Base-by-base conservation (phyloP, 2,888 invertebrate species). In the Trissonchulus latispiculum region DNA sequence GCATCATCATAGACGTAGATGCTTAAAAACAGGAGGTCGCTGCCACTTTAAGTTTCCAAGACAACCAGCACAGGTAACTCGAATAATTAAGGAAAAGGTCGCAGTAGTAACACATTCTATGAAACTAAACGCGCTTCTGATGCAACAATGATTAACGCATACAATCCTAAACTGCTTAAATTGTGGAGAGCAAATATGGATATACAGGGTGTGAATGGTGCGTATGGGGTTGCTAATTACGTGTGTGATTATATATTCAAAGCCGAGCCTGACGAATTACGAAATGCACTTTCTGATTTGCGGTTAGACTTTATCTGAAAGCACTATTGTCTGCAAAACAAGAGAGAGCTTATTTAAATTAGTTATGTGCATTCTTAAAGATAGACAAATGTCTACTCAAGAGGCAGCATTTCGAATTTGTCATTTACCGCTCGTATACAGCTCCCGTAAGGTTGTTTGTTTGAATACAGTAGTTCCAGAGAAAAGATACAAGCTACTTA, bases 391-490 rank as follows among this genome's bases (percentile, higher is more conserved):
- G 8, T 64, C 64, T 64, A 29, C 64, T 33, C 64, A 64, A n/a
- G 64, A 64, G 28, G 64, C 64, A 18, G 64, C 64, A 33, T 64
- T 64, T 64, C 8, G 64, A 64, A 64, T 64, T 64, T 64, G 64
- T 33, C 64, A 64, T 64, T 29, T 64, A 8, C 8, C 8, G 8
- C 28, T 28, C 8, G 33, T 64, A 31, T 64, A 64, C 28, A 64
- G 64, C 28, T 31, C 31, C 64, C 8, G 64, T 15, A 29, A 64
- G 8, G 28, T n/a, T 15, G 33, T 64, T 31, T 64, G 18, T 64
- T 8, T 64, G 33, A 64, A 64, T n/a, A 15, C 64, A n/a, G 15
- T 15, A 64, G 8, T 31, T 31, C 29, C 33, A 15, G 18, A 28
- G 8, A 64, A 64, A 31, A 8, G 64, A 15, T 31, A 18, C 15